phyloP scores from a whole-genome alignment of 2,113 vertebrate species.

The Emberiza fucata region DNA sequence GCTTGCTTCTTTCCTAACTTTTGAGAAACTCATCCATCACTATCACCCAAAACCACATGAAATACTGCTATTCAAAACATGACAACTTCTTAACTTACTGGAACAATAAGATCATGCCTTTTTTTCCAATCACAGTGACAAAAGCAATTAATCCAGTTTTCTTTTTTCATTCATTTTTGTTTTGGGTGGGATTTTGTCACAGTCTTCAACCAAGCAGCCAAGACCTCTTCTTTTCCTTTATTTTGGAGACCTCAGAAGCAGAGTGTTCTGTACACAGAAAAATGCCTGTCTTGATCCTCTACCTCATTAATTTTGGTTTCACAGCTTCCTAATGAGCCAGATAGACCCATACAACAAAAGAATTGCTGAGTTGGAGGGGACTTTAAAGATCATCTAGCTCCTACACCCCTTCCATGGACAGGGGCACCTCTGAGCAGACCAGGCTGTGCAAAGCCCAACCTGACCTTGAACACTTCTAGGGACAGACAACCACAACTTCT shows the following conservation, averaged over 20 bases:
- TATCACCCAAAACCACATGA: neutral
- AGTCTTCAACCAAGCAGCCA: neutral
- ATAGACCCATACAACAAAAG: neutral
- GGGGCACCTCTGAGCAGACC: neutral
- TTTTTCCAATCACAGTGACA: neutral
- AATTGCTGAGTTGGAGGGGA: neutral
- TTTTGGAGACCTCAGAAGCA: neutral
- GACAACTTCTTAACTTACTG: rapidly evolving
- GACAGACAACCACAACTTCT: neutral
- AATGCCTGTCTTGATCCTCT: neutral
- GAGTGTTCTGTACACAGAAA: neutral
- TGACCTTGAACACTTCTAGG: neutral
- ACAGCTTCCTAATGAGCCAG: neutral
- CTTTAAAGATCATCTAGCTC: neutral
- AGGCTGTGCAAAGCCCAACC: neutral
- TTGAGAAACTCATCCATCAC: neutral
- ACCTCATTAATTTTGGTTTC: neutral
- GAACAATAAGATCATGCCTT: neutral
- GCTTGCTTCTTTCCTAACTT: neutral
- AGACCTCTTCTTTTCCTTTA: neutral
- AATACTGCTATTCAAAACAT: neutral
- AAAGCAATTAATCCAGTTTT: neutral
- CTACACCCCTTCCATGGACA: too few relatives aligned
- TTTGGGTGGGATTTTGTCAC: neutral
- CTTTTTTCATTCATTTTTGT: neutral